Conservation (phyloP, 2,888 invertebrate species). For the Drosophila paucipuncta region DNA sequence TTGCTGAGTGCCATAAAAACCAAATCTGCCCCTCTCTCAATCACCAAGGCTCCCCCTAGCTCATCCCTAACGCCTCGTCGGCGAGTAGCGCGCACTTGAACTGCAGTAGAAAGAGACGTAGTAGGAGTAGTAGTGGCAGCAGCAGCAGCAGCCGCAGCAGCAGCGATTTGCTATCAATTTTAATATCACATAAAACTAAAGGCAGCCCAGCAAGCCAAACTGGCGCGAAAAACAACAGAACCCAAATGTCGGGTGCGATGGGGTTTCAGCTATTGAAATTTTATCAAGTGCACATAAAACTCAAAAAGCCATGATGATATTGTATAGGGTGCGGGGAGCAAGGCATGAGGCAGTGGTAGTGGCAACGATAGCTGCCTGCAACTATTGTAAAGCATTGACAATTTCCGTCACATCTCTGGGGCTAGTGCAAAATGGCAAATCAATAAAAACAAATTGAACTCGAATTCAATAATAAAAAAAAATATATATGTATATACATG, state of each 20-base stretch:
- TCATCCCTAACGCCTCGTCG: neutral
- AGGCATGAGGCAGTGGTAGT: neutral
- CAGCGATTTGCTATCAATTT: conserved; percentile 79
- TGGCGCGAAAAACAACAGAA: conserved; percentile 72
- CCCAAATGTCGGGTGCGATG: conserved; percentile 4
- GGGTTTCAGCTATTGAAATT: conserved; percentile 72
- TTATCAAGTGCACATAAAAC: conserved; percentile 80
- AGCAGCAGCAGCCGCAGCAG: conserved; percentile 9
- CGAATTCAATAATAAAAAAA: conserved; percentile 79
- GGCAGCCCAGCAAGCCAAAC: conserved; percentile 60
- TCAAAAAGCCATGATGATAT: conserved; percentile 80
- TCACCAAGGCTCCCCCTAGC: neutral
- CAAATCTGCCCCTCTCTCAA: conserved; percentile 19
- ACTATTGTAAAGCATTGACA: conserved; percentile 84
- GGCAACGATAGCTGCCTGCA: conserved; percentile 47
- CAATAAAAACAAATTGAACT: conserved; percentile 84
- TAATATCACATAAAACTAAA: conserved; percentile 80
- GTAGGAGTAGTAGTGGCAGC: neutral
- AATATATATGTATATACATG: conserved; percentile 23
- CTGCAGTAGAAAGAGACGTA: conserved; percentile 4
- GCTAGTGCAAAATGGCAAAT: conserved; percentile 82
- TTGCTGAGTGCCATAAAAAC: conserved; percentile 54
- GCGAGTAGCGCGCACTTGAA: conserved; percentile 59
- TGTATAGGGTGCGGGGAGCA: conserved; percentile 5
- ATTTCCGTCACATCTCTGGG: conserved; percentile 82